Evolutionary conservation across 2,113 vertebrate genomes (phyloP), one percentile per base, ranked within the genome.

Genomic region (Dermatemys mawii): DNA sequence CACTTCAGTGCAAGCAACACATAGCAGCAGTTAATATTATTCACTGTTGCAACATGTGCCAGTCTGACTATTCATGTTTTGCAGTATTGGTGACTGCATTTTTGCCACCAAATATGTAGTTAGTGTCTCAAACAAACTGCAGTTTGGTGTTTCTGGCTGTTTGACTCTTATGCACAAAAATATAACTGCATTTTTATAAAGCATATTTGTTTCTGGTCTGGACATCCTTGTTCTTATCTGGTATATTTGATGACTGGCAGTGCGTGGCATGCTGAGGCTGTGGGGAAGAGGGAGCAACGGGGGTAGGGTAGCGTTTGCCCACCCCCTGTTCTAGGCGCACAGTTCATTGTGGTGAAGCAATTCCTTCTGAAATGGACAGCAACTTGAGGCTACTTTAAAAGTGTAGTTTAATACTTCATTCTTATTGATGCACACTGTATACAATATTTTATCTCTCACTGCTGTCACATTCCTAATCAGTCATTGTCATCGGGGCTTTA

Each of bases 371-470:
- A 93, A 93, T 89, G 92, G 86, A 88, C 84, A 95, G 94, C 95
- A 97, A 88, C 85, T 95, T 93, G 79, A 94, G 89, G 90, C 96
- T 95, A 81, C 84, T 96, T 82, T 86, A 94, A 95, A 96, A 95
- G 84, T 75, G 94, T 60, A 13, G 67, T 83, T 76, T 94, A 97
- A 93, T 96, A 96, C 96, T 96, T 94, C 84, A 93, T 96, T 97
- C 87, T 93, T 93, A 27, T 96, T 96, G 93, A 93, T 96, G 93
- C 92, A 86, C 55, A 84, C 86, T 80, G 93, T 93, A 96, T 93
- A 95, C 94, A 96, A 91, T 93, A 96, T 94, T 94, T 94, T 91
- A 83, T 94, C 89, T 96, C 96, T 97, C 92, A 94, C 96, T 91
- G 67, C 91, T 93, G 94, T 78, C 84, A 48, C 75, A 75, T 32